phyloP scores from a whole-genome alignment of 2,888 invertebrate genomes.

The Sarcophaga subvicina region DNA sequence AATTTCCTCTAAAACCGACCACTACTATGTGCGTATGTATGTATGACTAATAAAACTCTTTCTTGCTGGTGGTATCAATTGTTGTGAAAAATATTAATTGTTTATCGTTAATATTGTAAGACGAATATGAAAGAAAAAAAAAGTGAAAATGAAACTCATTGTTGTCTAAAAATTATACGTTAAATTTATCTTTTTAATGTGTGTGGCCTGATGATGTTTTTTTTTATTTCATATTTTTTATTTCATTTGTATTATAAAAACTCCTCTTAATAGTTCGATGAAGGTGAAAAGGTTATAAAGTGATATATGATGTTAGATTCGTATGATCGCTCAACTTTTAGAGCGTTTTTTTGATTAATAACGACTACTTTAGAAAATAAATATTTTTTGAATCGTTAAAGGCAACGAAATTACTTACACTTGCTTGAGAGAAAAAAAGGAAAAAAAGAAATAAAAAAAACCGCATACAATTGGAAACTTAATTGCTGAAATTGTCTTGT shows the following conservation, averaged over 20 bases:
- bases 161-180: constrained; percentile 25
- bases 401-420: neutral
- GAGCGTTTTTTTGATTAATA: constrained; percentile 46
- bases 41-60: neutral
- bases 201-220: constrained; percentile 49
- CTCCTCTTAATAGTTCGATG: constrained; percentile 25
- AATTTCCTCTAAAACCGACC: constrained; percentile 18
- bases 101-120: constrained; percentile 38
- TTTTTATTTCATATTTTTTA: constrained; percentile 23
- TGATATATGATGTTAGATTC: constrained; percentile 52
- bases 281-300: constrained; percentile 51
- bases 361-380: constrained; percentile 38
- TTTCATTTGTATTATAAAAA: constrained; percentile 45
- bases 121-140: neutral
- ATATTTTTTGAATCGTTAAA: neutral
- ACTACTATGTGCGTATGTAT: neutral
- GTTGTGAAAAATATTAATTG: constrained; percentile 38
- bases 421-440: neutral
- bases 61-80: constrained; percentile 8
- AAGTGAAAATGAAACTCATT: constrained; percentile 13
- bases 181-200: constrained; percentile 25
- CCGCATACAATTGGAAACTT: neutral
- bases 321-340: constrained; percentile 42
- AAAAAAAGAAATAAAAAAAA: neutral
- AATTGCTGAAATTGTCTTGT: neutral